Evolutionary conservation across 2,888 invertebrate genomes (phyloP).

Genomic region (Tuta absoluta): DNA sequence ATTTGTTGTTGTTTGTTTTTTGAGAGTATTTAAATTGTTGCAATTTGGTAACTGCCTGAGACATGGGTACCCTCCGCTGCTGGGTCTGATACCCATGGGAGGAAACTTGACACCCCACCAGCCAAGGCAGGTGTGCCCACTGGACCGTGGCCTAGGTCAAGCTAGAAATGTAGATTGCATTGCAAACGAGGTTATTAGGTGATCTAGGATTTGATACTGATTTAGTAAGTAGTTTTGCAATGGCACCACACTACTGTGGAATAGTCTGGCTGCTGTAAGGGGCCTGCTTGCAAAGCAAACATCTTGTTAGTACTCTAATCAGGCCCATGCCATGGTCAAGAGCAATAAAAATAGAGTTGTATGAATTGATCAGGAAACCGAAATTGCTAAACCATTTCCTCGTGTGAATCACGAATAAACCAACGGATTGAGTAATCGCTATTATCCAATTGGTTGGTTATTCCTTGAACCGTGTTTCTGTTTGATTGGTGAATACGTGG

Average conservation of each 20-base stretch:
- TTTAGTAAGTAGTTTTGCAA: too few relatives aligned
- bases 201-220: not conserved
- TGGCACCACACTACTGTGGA: too few relatives aligned
- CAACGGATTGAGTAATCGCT: constrained; percentile 44
- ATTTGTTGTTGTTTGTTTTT: too few relatives aligned
- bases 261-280: too few relatives aligned
- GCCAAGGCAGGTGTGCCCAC: constrained; percentile 47
- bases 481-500: constrained; percentile 46
- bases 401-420: constrained; percentile 30
- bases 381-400: constrained; percentile 12
- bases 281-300: too few relatives aligned
- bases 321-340: too few relatives aligned
- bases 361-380: not conserved
- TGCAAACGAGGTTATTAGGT: not conserved
- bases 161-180: not conserved
- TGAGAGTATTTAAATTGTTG: not conserved
- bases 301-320: too few relatives aligned
- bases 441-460: constrained; percentile 61
- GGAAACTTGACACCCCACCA: constrained; percentile 54
- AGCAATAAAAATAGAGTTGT: not conserved
- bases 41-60: not conserved
- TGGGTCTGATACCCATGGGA: constrained; percentile 66
- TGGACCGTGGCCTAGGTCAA: constrained; percentile 48
- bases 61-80: not conserved
- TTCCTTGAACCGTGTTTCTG: constrained; percentile 51